Percentiles rank a stretch among this genome's conserved stretches.
Conservation (phyloP, 2,797 vertebrate species). For the Micromesistius poutassou region DNA sequence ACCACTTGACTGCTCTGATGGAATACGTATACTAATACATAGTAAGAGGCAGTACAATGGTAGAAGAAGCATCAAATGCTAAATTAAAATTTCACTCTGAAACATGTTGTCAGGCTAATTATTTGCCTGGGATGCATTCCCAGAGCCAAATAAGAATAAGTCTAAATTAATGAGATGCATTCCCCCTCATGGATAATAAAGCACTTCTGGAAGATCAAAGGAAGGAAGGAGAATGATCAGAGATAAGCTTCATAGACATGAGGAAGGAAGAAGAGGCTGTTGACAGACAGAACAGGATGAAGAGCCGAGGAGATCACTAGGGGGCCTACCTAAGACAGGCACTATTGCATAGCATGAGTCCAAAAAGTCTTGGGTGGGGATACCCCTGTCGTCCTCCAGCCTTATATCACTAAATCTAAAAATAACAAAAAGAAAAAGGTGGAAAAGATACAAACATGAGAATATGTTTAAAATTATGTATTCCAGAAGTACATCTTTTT, state of each 20-base stretch:
- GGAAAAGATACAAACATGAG: conserved; percentile 70
- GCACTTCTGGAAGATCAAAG: conserved; percentile 15
- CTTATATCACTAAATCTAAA: conserved; percentile 96
- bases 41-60: not conserved
- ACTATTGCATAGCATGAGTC: conserved; percentile 98
- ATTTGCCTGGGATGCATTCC: not conserved
- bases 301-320: conserved; percentile 40
- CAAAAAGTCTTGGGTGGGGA: conserved; percentile 95
- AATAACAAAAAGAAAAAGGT: conserved; percentile 12
- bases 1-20: not conserved
- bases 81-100: not conserved
- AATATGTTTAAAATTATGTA: conserved; percentile 55
- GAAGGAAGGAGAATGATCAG: not conserved
- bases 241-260: conserved; percentile 1
- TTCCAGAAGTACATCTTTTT: conserved; percentile 54
- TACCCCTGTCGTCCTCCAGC: conserved; percentile 90
- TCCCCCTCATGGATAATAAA: conserved; percentile 13
- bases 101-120: not conserved
- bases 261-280: conserved; percentile 31
- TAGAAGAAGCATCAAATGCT: not conserved
- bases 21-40: not conserved
- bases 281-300: conserved; percentile 15
- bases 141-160: not conserved
- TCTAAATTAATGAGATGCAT: conserved; percentile 10
- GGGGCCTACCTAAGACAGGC: conserved; percentile 91